These are phyloP conservation scores for Cosmorhoe ocellata DNA, from an alignment of 2,888 invertebrate species.

Conservation along the genomic window DNA sequence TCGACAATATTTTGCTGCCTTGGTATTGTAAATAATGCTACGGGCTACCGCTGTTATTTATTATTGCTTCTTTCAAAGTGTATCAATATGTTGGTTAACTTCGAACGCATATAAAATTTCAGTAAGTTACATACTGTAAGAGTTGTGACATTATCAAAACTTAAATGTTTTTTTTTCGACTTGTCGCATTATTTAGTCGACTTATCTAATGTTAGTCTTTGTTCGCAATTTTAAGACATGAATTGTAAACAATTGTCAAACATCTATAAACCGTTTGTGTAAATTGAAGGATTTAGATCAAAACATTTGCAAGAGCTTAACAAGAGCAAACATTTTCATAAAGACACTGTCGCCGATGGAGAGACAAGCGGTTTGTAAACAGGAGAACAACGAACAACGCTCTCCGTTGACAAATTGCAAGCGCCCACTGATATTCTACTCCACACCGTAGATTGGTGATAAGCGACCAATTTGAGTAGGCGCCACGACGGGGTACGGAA, in stretches of 20 bases:
- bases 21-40: constrained; percentile 12
- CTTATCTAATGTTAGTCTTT: too few relatives aligned
- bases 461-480: constrained; percentile 82
- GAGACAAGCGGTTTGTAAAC: constrained; percentile 30
- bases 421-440: constrained; percentile 73
- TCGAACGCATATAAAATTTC: too few relatives aligned
- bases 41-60: neutral
- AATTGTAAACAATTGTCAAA: too few relatives aligned
- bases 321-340: constrained; percentile 16
- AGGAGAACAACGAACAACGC: constrained; percentile 60
- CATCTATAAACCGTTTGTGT: too few relatives aligned
- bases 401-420: constrained; percentile 74
- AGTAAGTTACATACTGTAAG: too few relatives aligned
- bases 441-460: constrained; percentile 79
- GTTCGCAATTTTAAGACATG: too few relatives aligned
- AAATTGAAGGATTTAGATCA: too few relatives aligned
- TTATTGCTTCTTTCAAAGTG: constrained; percentile 1
- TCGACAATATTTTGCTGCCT: constrained; percentile 22
- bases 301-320: neutral
- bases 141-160: too few relatives aligned
- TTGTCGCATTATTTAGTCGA: too few relatives aligned
- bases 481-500: constrained; percentile 81
- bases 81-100: too few relatives aligned
- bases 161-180: too few relatives aligned
- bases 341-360: constrained; percentile 3